A percentile compares a stretch with the other conserved stretches of the same genome.
phyloP scores from a whole-genome alignment of 1,140 invertebrate genomes.

The Platorchestia sp. region DNA sequence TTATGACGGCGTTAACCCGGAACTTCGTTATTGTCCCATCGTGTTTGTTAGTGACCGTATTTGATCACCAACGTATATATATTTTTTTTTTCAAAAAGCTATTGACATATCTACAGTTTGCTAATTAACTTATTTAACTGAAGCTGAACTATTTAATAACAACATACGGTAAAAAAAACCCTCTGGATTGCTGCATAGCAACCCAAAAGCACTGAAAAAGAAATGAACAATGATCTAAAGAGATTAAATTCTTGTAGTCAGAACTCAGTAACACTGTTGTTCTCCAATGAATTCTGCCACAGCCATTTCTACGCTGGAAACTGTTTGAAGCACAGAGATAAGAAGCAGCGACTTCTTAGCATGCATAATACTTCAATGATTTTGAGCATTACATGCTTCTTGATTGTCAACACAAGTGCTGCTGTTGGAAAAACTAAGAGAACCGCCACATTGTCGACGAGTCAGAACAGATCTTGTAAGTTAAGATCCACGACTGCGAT shows the following conservation, averaged over 20 bases:
- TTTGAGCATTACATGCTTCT: neutral
- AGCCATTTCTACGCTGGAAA: neutral
- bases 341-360: neutral
- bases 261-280: neutral
- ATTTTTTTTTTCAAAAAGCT: too few relatives aligned
- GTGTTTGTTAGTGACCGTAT: too few relatives aligned
- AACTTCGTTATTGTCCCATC: too few relatives aligned
- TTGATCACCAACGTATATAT: too few relatives aligned
- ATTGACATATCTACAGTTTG: too few relatives aligned
- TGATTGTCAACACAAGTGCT: neutral
- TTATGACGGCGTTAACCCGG: too few relatives aligned
- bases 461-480: constrained; percentile 18
- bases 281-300: neutral
- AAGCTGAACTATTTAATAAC: neutral
- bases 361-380: constrained; percentile 10
- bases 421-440: neutral
- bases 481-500: constrained; percentile 16
- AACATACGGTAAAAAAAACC: neutral
- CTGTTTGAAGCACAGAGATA: neutral
- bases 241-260: neutral
- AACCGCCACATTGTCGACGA: neutral
- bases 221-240: neutral
- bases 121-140: too few relatives aligned
- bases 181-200: neutral
- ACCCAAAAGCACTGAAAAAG: neutral